Evolutionary conservation across 2,113 vertebrate species (phyloP).

Genomic region (Anthoscopus minutus): DNA sequence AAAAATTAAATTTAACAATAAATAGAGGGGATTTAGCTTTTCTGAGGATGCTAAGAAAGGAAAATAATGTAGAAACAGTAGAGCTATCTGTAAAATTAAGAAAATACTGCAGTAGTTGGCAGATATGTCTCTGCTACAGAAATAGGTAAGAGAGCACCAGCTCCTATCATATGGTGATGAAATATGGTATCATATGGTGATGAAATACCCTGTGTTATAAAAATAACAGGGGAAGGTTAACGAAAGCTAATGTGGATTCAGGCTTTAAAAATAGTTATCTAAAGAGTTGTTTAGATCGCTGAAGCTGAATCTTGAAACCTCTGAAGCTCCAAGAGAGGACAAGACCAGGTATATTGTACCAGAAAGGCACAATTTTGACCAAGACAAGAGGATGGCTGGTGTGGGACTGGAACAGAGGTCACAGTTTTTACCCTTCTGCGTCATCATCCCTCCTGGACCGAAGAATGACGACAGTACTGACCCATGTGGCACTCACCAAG

Average conservation of each 20-base stretch:
- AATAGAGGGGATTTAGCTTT: background rate
- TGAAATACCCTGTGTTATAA: background rate
- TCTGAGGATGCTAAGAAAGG: background rate
- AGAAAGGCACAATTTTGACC: background rate
- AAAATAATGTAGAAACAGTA: background rate
- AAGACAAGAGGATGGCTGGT: background rate
- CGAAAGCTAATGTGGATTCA: fast-evolving
- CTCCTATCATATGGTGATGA: background rate
- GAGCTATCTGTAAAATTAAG: background rate
- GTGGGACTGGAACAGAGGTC: background rate
- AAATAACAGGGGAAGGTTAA: background rate
- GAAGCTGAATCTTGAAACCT: background rate
- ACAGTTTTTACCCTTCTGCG: background rate
- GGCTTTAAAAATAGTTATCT: background rate
- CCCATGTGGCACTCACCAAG: background rate
- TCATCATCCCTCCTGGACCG: background rate
- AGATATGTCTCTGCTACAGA: background rate
- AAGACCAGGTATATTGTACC: fast-evolving
- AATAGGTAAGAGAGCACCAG: background rate
- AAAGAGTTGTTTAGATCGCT: background rate
- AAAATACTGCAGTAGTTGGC: background rate
- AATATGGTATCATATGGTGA: background rate
- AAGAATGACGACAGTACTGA: background rate
- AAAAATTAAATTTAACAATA: background rate
- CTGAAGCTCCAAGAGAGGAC: background rate